Evolutionary conservation across 2,797 vertebrate species (phyloP).

Genomic region (Pipistrellus pipistrellus): DNA sequence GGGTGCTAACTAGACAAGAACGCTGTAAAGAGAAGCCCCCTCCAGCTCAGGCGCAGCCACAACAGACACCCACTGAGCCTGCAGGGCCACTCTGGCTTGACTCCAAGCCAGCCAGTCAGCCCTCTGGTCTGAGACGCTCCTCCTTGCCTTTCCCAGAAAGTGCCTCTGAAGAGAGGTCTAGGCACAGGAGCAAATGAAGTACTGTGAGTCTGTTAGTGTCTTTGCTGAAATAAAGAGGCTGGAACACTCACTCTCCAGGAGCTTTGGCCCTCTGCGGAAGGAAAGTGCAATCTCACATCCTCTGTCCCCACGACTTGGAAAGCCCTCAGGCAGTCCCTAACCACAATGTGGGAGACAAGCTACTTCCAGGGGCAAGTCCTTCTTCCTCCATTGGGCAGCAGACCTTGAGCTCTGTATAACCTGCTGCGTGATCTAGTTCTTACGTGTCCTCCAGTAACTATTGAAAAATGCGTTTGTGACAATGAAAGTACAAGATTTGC

Average conservation of each 20-base stretch:
- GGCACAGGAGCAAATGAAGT: not conserved
- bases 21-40: not conserved
- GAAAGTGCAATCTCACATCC: not conserved
- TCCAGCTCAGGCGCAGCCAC: not conserved
- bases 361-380: not conserved
- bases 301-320: not conserved
- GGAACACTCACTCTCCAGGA: not conserved
- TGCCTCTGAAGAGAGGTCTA: not conserved
- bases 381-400: not conserved
- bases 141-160: not conserved
- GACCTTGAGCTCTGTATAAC: not conserved
- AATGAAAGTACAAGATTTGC: not conserved
- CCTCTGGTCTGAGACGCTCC: not conserved
- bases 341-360: not conserved
- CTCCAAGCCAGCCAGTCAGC: not conserved
- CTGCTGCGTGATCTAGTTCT: not conserved
- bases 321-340: not conserved
- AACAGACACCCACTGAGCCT: not conserved
- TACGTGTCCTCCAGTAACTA: not conserved
- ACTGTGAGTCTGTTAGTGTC: not conserved
- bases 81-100: accelerated
- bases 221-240: not conserved
- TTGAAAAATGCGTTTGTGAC: not conserved
- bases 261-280: not conserved
- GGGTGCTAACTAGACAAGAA: accelerated